Conservation (phyloP, 2,888 invertebrate species). For the Myopa testacea region DNA sequence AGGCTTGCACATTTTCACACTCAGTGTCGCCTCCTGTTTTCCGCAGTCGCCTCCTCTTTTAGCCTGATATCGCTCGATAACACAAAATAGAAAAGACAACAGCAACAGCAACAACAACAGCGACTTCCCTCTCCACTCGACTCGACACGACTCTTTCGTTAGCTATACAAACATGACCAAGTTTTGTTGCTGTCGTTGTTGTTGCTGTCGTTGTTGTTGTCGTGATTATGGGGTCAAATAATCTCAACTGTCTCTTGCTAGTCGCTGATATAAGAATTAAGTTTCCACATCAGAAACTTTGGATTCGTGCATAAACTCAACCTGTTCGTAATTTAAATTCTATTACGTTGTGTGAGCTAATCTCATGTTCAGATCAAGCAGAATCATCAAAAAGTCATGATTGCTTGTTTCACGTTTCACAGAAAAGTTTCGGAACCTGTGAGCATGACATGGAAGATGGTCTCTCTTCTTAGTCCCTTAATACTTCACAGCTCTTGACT, state of each 20-base stretch:
- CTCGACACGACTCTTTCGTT: background rate
- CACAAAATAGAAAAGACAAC: slow-evolving; percentile 25
- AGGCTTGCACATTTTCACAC: background rate
- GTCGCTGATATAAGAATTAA: slow-evolving; percentile 41
- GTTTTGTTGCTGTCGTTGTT: slow-evolving; percentile 19
- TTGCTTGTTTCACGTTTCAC: too few relatives aligned
- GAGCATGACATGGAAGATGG: too few relatives aligned
- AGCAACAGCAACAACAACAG: slow-evolving; percentile 44
- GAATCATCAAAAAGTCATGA: too few relatives aligned
- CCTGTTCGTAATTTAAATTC: slow-evolving; percentile 1
- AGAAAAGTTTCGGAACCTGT: too few relatives aligned
- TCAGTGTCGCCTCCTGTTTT: background rate
- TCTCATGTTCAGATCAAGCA: background rate
- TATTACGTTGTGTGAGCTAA: background rate
- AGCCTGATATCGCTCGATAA: slow-evolving; percentile 13
- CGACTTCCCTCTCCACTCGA: background rate
- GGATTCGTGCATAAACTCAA: background rate
- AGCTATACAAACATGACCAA: slow-evolving; percentile 12
- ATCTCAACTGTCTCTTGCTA: slow-evolving; percentile 11
- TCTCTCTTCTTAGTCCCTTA: too few relatives aligned
- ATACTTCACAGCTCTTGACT: too few relatives aligned
- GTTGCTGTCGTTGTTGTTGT: slow-evolving; percentile 31
- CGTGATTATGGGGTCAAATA: slow-evolving; percentile 23
- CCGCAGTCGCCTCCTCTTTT: background rate
- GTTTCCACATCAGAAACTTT: slow-evolving; percentile 27